Conservation (phyloP, 2,797 vertebrate genomes). For the Percopsis omiscomaycus region DNA sequence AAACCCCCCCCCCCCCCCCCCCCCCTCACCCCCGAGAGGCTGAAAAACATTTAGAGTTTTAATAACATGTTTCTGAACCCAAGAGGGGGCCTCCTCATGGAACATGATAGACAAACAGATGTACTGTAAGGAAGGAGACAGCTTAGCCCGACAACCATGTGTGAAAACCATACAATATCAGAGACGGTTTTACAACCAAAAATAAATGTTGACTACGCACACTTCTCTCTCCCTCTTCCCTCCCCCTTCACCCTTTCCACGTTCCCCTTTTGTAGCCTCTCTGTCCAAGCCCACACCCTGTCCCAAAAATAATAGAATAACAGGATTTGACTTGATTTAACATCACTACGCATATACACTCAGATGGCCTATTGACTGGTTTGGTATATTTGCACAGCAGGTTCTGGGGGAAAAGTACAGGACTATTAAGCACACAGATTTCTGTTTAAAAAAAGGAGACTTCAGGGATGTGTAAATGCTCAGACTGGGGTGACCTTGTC, state of each 20-base stretch:
- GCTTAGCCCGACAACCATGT: constrained; percentile 49
- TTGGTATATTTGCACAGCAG: constrained; percentile 55
- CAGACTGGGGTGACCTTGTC: constrained; percentile 29
- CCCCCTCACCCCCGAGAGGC: too few species aligned
- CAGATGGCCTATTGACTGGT: constrained; percentile 33
- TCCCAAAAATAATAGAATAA: constrained; percentile 58
- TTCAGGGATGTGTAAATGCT: constrained; percentile 48
- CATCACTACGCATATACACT: constrained; percentile 24
- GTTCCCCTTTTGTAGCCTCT: constrained; percentile 16
- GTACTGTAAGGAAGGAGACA: constrained; percentile 35
- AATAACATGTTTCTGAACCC: constrained; percentile 25
- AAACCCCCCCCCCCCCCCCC: too few species aligned
- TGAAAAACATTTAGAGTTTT: too few species aligned
- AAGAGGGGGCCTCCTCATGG: constrained; percentile 4
- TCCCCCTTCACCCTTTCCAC: background rate
- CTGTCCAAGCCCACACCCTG: constrained; percentile 19
- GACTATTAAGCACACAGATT: constrained; percentile 35
- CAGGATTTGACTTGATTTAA: constrained; percentile 41
- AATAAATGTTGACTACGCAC: constrained; percentile 23
- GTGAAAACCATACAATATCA: constrained; percentile 56
- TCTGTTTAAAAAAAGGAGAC: constrained; percentile 49
- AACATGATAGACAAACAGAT: constrained; percentile 38
- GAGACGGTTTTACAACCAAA: constrained; percentile 35
- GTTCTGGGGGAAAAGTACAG: constrained; percentile 38
- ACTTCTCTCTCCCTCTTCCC: background rate